phyloP scores from a whole-genome alignment of 1,140 invertebrate genomes.

The Aphidius gifuensis region DNA sequence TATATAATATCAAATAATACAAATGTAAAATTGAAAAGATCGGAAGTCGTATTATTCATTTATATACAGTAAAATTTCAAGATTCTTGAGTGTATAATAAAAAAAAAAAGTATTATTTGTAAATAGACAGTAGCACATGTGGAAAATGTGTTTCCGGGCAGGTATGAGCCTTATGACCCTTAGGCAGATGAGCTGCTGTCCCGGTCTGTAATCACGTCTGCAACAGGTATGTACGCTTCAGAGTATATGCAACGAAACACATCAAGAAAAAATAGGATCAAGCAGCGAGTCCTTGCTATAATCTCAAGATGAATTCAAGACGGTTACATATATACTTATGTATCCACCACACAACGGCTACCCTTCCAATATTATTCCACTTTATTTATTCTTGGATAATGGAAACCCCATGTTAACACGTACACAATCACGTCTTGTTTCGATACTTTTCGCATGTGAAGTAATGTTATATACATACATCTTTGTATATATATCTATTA shows the following conservation, averaged over 20 bases:
- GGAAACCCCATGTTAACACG: slow-evolving; percentile 34
- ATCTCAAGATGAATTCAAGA: slow-evolving; percentile 36
- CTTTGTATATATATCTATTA: no score
- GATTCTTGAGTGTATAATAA: no score
- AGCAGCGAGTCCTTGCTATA: slow-evolving; percentile 12
- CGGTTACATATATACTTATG: slow-evolving; percentile 1
- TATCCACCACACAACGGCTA: slow-evolving; percentile 20
- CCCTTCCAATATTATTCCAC: slow-evolving; percentile 20
- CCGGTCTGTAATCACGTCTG: slow-evolving; percentile 44
- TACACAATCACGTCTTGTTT: slow-evolving; percentile 17
- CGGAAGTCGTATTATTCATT: no score
- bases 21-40: no score
- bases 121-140: slow-evolving; percentile 16
- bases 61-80: no score
- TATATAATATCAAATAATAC: no score
- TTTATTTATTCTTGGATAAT: slow-evolving; percentile 23
- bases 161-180: slow-evolving; percentile 43
- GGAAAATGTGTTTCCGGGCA: slow-evolving; percentile 42
- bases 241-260: background rate
- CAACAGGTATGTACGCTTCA: slow-evolving; percentile 27
- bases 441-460: background rate
- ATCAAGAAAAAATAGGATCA: background rate
- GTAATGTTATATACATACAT: no score
- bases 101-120: background rate
- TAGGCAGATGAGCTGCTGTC: slow-evolving; percentile 44